Percentiles rank a stretch among this genome's conserved stretches.
phyloP scores from a whole-genome alignment of 2,113 vertebrate species.

The Canis aureus region DNA sequence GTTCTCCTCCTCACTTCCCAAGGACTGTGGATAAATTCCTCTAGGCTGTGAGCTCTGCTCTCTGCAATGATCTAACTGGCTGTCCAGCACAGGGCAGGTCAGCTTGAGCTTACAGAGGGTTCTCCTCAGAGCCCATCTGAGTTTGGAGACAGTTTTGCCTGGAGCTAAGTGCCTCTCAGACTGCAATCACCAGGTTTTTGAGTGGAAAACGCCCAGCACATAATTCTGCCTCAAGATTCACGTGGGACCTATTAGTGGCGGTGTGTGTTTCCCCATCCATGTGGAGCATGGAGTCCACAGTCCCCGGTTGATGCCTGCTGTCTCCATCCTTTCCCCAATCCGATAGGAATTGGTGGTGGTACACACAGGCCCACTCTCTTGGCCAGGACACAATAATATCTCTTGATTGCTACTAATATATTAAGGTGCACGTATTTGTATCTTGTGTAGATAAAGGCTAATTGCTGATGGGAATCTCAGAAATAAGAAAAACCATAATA shows the following conservation, averaged over 20 bases:
- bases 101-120: neutral
- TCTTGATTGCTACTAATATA: neutral
- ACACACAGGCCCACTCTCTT: neutral
- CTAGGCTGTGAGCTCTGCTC: neutral
- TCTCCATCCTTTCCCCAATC: neutral
- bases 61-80: neutral
- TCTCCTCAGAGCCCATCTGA: neutral
- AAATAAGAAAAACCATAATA: neutral
- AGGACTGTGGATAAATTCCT: neutral
- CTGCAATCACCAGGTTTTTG: neutral
- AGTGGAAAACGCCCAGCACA: neutral
- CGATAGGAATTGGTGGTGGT: neutral
- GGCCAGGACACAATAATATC: neutral
- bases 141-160: neutral
- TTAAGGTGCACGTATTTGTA: neutral
- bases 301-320: neutral
- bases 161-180: neutral
- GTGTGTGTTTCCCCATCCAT: neutral
- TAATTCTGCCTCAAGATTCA: neutral
- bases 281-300: neutral
- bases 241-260: neutral
- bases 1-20: neutral
- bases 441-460: neutral
- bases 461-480: neutral
- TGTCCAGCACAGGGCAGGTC: neutral